A percentile compares a stretch with the other conserved stretches of the same genome.
phyloP scores from a whole-genome alignment of 2,888 invertebrate genomes.

The Drosophila austrosaltans region DNA sequence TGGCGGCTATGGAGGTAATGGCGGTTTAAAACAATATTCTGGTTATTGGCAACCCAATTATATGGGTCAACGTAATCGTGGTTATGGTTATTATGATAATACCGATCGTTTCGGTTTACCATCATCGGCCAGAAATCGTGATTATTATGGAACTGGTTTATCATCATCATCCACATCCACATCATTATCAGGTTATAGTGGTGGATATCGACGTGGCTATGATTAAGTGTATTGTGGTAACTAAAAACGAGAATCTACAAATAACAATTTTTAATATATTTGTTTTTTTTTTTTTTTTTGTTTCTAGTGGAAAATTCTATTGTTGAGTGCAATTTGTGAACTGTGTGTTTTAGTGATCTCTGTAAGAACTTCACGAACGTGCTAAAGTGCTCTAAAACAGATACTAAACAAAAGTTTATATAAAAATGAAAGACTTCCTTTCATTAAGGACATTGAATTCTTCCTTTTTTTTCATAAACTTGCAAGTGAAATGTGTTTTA shows the following conservation, averaged over 20 bases:
- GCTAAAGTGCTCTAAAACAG: background rate
- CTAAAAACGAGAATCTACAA: background rate
- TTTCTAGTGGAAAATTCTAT: too few relatives aligned
- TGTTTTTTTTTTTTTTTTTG: conserved; percentile 27
- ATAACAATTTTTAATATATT: background rate
- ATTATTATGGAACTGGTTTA: conserved; percentile 20
- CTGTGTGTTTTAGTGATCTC: background rate
- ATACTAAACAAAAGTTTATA: too few relatives aligned
- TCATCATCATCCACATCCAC: background rate
- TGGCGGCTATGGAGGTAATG: conserved; percentile 86
- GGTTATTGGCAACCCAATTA: conserved; percentile 86
- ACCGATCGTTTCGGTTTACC: conserved; percentile 81
- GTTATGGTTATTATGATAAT: conserved; percentile 85
- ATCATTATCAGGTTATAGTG: conserved; percentile 11
- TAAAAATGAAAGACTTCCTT: too few relatives aligned
- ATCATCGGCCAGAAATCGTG: conserved; percentile 40
- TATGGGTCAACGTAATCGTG: conserved; percentile 85
- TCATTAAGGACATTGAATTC: too few relatives aligned
- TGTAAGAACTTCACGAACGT: background rate
- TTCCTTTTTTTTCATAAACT: too few relatives aligned
- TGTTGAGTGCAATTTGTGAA: background rate
- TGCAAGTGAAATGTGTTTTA: too few relatives aligned
- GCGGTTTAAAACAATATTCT: conserved; percentile 85
- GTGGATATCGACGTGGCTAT: conserved; percentile 69
- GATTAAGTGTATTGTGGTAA: conserved; percentile 51